Evolutionary conservation across 2,113 vertebrate genomes (phyloP), one percentile per base, ranked within the genome.

Genomic region (Catagonus wagneri): DNA sequence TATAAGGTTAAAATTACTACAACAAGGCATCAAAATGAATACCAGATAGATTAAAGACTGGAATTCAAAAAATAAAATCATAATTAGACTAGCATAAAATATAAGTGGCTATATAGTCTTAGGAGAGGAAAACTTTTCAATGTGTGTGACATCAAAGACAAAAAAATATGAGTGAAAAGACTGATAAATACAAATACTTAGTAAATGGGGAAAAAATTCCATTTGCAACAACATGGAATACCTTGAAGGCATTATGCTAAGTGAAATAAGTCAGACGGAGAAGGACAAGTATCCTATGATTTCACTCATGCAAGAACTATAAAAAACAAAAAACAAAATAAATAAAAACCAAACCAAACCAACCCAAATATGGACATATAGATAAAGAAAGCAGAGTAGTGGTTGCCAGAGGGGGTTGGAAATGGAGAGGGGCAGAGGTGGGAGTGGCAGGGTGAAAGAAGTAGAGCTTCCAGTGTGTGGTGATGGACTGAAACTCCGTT

Each of bases 81-180:
- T 80, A 72, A 79, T 83, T 74, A 61, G 44, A 87, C 14, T 71
- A 66, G 44, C 78, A 93, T 93, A 91, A 88, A 68, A 80, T 34
- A 32, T 52, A 94, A 87, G 72, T 80, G 19, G 63, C 17, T 39
- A 44, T 68, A 52, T 60, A 83, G 68, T 56, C 50, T 87, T 78
- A 79, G 13, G 17, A 86, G 68, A 84, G 60, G 80, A 93, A 85
- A 96, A 27, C 9, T 66, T 91, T 88, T 94, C n/a, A 84, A 10
- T 85, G 32, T 72, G 32, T 72, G 11, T 94, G 20, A 85, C 7
- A 91, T 60, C 56, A 95, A 86, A 75, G 56, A 71, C 34, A 91
- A 93, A 44, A 44, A 95, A 89, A 83, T 50, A 81, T 7, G 76
- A 76, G 76, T 52, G 27, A 89, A 81, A 96, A 92, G 20, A 65